Conservation (phyloP, 2,113 vertebrate species). For the Mormoops blainvillei region DNA sequence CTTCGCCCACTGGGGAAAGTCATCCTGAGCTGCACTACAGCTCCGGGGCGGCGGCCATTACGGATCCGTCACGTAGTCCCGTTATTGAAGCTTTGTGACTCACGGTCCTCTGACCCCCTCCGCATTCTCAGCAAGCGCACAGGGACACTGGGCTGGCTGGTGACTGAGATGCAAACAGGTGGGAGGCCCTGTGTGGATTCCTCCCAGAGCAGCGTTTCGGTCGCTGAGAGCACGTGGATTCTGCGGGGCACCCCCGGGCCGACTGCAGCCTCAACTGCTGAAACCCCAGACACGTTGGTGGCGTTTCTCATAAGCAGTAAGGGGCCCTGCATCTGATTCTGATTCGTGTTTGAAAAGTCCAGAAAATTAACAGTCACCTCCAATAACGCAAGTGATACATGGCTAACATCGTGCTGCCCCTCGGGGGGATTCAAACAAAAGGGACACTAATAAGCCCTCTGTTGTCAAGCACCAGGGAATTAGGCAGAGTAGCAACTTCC, state of each 20-base stretch:
- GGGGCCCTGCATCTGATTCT: not conserved
- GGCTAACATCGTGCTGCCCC: not conserved
- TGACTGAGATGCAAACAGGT: not conserved
- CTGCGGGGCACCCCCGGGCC: not conserved
- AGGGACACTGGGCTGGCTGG: not conserved
- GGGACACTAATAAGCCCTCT: not conserved
- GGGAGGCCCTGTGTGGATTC: not conserved
- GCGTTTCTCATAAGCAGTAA: not conserved
- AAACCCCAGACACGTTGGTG: not conserved
- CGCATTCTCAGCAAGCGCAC: not conserved
- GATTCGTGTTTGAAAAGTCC: not conserved
- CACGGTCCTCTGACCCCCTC: not conserved
- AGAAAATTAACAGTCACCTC: not conserved
- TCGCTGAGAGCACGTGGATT: not conserved
- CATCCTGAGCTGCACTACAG: fast-evolving
- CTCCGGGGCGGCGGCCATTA: fast-evolving
- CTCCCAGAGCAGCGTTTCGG: not conserved
- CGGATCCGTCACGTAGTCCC: too few relatives aligned
- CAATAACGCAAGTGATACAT: not conserved
- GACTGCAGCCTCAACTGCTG: not conserved
- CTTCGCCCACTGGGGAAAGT: not conserved
- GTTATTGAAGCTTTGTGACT: not conserved
- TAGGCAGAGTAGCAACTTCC: not conserved
- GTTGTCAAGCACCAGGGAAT: not conserved
- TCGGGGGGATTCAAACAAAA: not conserved